Percentiles rank a stretch among this genome's conserved stretches.
phyloP scores from a whole-genome alignment of 2,888 invertebrate genomes.

The Lamproptera curius region DNA sequence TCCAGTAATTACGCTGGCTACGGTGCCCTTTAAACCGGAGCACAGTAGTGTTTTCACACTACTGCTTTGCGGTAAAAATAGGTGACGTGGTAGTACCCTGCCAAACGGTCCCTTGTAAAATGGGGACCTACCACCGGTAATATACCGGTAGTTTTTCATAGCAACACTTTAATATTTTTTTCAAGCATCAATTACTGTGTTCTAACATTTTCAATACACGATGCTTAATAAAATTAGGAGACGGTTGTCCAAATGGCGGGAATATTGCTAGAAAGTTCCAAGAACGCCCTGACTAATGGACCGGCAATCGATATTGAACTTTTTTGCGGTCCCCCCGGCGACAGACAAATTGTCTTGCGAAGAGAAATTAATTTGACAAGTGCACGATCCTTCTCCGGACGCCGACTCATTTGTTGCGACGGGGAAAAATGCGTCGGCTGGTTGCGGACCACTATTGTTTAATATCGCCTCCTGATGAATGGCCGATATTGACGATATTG shows the following conservation, averaged over 20 bases:
- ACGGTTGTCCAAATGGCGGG: constrained; percentile 15
- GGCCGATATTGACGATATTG: too few species aligned
- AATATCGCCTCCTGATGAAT: not conserved
- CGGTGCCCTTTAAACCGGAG: too few species aligned
- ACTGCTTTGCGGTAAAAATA: too few species aligned
- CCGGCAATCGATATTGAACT: constrained; percentile 65
- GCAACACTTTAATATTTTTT: too few species aligned
- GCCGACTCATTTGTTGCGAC: constrained; percentile 74
- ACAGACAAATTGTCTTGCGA: constrained; percentile 74
- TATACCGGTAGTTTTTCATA: too few species aligned
- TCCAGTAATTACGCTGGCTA: too few species aligned
- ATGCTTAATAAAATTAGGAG: constrained; percentile 18
- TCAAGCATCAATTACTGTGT: not conserved
- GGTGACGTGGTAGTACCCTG: too few species aligned
- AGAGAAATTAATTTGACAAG: constrained; percentile 78
- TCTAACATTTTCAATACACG: not conserved
- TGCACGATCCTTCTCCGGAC: constrained; percentile 59
- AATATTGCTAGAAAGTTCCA: constrained; percentile 25
- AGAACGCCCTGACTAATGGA: constrained; percentile 52
- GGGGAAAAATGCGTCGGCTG: constrained; percentile 66
- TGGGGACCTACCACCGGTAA: too few species aligned
- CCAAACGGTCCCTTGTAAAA: too few species aligned
- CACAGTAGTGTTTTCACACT: too few species aligned
- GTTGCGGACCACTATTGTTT: constrained; percentile 31
- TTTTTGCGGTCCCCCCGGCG: constrained; percentile 58